phyloP scores from a whole-genome alignment of 2,113 vertebrate species.

The Ciconia maguari region DNA sequence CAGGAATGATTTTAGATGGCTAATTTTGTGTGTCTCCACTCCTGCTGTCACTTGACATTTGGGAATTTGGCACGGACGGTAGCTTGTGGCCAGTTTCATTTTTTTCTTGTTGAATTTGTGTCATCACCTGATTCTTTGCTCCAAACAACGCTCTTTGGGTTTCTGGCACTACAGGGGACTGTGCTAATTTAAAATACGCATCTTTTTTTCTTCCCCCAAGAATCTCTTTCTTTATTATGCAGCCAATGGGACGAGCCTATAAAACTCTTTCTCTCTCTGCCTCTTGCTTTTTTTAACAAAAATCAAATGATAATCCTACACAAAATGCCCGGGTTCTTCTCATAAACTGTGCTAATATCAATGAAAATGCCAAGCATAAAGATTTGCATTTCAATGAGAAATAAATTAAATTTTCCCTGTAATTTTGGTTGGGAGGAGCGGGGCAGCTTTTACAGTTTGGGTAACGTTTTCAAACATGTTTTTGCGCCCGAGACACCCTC shows the following conservation, averaged over 20 bases:
- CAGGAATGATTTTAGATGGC: constrained; percentile 19
- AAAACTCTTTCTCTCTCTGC: background rate
- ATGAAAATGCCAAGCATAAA: constrained; percentile 11
- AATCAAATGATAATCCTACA: background rate
- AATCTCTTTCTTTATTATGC: constrained; percentile 1
- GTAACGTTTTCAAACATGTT: constrained; percentile 21
- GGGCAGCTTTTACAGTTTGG: background rate
- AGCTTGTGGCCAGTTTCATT: constrained; percentile 16
- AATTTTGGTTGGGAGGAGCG: constrained; percentile 26
- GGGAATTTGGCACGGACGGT: constrained; percentile 7
- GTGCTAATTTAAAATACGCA: constrained; percentile 36
- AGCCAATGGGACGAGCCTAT: background rate
- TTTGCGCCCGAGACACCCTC: background rate
- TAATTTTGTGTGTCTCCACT: constrained; percentile 59
- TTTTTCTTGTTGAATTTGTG: constrained; percentile 35
- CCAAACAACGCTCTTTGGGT: background rate
- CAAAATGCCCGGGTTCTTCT: background rate
- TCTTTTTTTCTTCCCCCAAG: background rate
- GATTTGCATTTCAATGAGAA: constrained; percentile 62
- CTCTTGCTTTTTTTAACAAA: background rate
- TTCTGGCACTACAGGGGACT: constrained; percentile 39
- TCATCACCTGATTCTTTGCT: constrained; percentile 52
- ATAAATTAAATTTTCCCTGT: constrained; percentile 34
- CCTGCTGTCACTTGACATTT: constrained; percentile 63
- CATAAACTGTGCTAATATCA: background rate